Percentiles rank a stretch among this genome's conserved stretches.
Evolutionary conservation across 2,797 vertebrate species (phyloP).

Genomic region (Nannoperca obscura): DNA sequence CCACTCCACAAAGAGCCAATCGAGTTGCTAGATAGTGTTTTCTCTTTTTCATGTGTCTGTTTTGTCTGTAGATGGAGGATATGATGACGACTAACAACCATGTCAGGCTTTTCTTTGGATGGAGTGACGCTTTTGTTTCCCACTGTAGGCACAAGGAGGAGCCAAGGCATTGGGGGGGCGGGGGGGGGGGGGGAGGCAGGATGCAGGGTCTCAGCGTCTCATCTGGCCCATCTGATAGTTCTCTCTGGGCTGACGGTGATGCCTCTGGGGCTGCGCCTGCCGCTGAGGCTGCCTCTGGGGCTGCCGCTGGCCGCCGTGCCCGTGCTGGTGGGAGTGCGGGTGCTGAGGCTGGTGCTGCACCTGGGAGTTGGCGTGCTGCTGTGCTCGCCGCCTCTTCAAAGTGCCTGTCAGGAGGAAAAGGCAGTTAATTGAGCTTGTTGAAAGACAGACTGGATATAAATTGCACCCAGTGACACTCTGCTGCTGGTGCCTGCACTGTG

Average conservation of each 20-base stretch:
- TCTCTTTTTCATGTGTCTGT: conserved; percentile 63
- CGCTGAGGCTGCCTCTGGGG: conserved; percentile 77
- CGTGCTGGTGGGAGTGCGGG: conserved; percentile 86
- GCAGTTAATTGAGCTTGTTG: conserved; percentile 12
- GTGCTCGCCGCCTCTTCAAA: conserved; percentile 96
- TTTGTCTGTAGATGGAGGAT: conserved; percentile 74
- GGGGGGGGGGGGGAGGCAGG: conserved; percentile 25
- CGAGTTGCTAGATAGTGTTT: conserved; percentile 67
- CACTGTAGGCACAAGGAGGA: conserved; percentile 99
- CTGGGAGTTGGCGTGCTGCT: conserved; percentile 91
- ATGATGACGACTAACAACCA: conserved; percentile 86
- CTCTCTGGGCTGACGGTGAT: conserved; percentile 94
- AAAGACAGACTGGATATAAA: neutral
- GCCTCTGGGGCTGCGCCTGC: conserved; percentile 88
- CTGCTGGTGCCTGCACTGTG: conserved; percentile 4
- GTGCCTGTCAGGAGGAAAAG: conserved; percentile 85
- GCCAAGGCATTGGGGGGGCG: conserved; percentile 93
- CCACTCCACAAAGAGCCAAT: conserved; percentile 78
- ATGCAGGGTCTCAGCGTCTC: conserved; percentile 93
- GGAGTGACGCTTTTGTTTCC: conserved; percentile 94
- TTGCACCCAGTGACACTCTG: neutral
- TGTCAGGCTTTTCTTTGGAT: conserved; percentile 96
- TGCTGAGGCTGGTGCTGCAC: conserved; percentile 88
- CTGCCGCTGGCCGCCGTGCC: conserved; percentile 76
- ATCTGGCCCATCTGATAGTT: conserved; percentile 99